Base-by-base conservation (phyloP, 2,797 vertebrate genomes). In the Astyanax mexicanus region DNA sequence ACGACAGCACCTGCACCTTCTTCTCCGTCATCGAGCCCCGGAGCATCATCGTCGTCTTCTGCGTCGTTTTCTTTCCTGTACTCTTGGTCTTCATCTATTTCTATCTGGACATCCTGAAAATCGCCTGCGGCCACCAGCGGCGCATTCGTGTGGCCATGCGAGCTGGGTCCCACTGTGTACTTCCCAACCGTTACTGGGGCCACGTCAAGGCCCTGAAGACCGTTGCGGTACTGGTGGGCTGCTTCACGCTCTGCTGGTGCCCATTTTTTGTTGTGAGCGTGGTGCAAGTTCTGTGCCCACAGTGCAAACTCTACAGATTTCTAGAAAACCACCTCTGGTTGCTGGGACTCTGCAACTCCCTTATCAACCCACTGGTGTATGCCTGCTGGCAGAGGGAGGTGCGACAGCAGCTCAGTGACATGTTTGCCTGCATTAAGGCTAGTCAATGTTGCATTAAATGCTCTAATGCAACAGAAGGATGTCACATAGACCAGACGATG, bases 71-170 rank as follows among this genome's bases (percentile, higher is more conserved):
- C 89, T 95, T 97, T 89, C 96, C 96, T 0, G 79, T 91, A 0
- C 89, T 96, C 45, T 87, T 89, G 0, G 74, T 93, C 51, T 96
- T 98, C 62, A 57, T 96, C 76, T 98, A 93, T 84, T 95, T 98
- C 85, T 98, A 98, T 90, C 93, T 96, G 1, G 94, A 97, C 91
- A 95, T 98, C 87, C 90, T 98, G 80, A 96, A 96, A 81, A 93
- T 97, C 0, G 95, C 97, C 73, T 94, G 92, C 0, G 54, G 75
- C 74, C 97, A 98, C 12, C 93, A 92, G 77, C 91, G 89, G 81
- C 94, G 93, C 64, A 98, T 98, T 76, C 84, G 85, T 64, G 89
- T 86, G 29, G 90, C 91, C 19, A 81, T 90, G 65, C 88, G 86
- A 0, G 85, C 73, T 0, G 83, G 88, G 51, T 79, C 86, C 38